Evolutionary conservation across 2,113 vertebrate species (phyloP).

Genomic region (Chrysemys picta): DNA sequence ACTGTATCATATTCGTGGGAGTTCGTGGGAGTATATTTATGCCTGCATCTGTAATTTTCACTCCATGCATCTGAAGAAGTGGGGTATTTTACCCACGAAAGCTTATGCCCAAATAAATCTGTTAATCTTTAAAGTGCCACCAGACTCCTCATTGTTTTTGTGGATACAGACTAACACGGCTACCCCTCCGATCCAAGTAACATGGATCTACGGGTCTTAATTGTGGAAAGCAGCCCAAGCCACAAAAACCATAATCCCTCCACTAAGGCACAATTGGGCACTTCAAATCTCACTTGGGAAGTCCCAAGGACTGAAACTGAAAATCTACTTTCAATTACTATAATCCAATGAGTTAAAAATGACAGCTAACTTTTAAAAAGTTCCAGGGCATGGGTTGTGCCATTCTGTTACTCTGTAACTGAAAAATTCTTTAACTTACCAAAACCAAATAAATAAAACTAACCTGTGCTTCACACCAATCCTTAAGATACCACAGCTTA

Average conservation of each 20-base stretch:
- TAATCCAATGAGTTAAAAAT: background rate
- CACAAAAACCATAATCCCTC: background rate
- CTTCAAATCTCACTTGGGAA: background rate
- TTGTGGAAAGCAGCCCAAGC: background rate
- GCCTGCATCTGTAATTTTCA: too few relatives aligned
- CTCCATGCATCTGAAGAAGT: too few relatives aligned
- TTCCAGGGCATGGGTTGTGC: background rate
- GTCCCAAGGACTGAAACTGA: background rate
- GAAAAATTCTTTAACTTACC: too few relatives aligned
- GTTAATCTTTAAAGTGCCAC: too few relatives aligned
- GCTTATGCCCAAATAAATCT: too few relatives aligned
- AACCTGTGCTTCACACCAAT: background rate
- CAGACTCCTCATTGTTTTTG: too few relatives aligned
- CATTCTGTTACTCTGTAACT: too few relatives aligned
- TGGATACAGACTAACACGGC: too few relatives aligned
- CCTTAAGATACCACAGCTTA: background rate
- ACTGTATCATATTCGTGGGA: too few relatives aligned
- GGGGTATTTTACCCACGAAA: too few relatives aligned
- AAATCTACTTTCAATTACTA: background rate
- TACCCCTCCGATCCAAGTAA: background rate
- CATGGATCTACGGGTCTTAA: background rate
- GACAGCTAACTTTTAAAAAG: background rate
- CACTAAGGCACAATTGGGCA: background rate
- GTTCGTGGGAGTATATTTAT: too few relatives aligned
- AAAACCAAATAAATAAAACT: background rate